Percentiles rank a stretch among this genome's conserved stretches.
Evolutionary conservation across 30 jellyfish, hydroid and myxozoan species (phyloP).

Genomic region (Morbakka virulenta): DNA sequence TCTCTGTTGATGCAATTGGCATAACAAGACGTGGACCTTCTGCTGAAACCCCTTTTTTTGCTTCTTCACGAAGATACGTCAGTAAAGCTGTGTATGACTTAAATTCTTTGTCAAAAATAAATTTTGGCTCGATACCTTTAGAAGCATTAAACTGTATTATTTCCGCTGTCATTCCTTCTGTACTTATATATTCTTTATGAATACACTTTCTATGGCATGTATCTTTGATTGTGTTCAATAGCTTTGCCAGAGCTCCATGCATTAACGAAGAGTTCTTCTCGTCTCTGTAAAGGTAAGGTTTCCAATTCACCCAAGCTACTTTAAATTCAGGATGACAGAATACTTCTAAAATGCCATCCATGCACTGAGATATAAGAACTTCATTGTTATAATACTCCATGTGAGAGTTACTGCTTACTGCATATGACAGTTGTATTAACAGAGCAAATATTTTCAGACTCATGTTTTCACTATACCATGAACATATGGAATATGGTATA

Average conservation of each 20-base stretch:
- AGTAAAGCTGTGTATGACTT: neutral
- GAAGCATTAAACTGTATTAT: neutral
- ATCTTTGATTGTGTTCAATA: neutral
- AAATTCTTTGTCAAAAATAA: slow-evolving; percentile 4
- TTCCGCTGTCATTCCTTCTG: neutral
- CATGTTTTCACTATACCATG: too few species aligned
- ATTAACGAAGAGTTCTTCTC: neutral
- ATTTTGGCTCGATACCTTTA: neutral
- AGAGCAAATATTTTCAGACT: too few species aligned
- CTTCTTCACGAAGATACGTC: neutral
- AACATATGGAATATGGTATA: too few species aligned
- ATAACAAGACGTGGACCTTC: slow-evolving; percentile 3
- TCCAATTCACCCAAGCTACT: neutral
- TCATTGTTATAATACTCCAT: neutral
- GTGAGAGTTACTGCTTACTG: too few species aligned
- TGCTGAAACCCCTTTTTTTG: neutral
- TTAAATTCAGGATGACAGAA: neutral
- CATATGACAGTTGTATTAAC: too few species aligned
- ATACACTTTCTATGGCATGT: neutral
- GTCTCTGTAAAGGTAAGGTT: neutral
- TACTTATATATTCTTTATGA: neutral
- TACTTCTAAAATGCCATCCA: neutral
- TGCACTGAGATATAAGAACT: neutral
- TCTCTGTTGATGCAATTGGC: slow-evolving; percentile 31
- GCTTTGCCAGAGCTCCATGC: neutral